These are phyloP conservation scores for Odontothrips loti DNA, from an alignment of 2,888 invertebrate species.

Conservation along the genomic window DNA sequence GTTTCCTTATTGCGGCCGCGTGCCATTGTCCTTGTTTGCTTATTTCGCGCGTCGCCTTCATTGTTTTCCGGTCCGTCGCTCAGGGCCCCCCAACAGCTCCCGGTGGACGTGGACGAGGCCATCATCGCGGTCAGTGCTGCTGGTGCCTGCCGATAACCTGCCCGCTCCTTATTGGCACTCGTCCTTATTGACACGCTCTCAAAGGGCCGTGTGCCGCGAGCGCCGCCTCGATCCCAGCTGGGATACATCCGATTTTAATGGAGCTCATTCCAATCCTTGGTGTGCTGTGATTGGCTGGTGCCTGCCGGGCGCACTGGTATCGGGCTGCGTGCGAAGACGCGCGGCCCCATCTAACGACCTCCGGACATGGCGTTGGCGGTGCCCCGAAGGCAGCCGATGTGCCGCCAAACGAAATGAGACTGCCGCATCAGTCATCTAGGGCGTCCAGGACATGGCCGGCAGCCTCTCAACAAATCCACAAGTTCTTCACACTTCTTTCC, in stretches of 20 bases:
- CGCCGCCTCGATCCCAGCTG: too few species aligned
- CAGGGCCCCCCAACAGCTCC: not conserved
- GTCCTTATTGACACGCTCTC: not conserved
- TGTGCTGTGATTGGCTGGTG: not conserved
- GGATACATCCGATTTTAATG: too few species aligned
- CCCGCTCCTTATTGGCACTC: not conserved
- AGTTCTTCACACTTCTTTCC: too few species aligned
- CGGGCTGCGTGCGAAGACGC: too few species aligned
- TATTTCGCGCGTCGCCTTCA: not conserved
- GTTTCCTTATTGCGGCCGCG: not conserved
- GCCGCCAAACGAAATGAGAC: conserved; percentile 3
- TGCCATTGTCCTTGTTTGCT: not conserved
- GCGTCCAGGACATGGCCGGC: too few species aligned
- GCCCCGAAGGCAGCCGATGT: not conserved
- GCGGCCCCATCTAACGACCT: too few species aligned
- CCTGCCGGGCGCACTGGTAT: too few species aligned
- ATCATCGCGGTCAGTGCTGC: not conserved
- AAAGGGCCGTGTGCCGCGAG: not conserved
- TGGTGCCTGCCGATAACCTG: not conserved
- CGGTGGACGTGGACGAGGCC: not conserved
- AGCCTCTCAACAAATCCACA: too few species aligned
- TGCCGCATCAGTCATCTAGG: too few species aligned
- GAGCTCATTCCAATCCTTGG: too few species aligned
- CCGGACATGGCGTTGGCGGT: too few species aligned
- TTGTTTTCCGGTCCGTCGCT: not conserved